phyloP scores from a whole-genome alignment of 2,113 vertebrate species.

The Gopherus evgoodei region DNA sequence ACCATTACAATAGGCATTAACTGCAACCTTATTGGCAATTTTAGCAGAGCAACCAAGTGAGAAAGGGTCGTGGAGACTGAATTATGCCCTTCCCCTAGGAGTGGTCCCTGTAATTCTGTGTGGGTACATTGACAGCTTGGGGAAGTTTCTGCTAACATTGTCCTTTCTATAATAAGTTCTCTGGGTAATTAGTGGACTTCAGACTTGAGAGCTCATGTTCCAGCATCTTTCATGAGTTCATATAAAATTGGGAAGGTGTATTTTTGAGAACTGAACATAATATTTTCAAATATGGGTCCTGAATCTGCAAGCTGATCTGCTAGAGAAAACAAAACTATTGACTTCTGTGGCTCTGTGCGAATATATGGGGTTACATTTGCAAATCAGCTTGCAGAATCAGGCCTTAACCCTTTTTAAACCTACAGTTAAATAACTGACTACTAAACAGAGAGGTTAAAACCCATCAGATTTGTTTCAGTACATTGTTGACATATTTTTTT shows the following conservation, averaged over 20 bases:
- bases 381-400: neutral
- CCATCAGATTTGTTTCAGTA: neutral
- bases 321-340: neutral
- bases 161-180: neutral
- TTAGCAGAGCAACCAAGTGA: neutral
- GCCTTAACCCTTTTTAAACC: neutral
- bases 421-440: neutral
- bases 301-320: neutral
- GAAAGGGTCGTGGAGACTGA: rapidly evolving
- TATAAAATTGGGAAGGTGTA: rapidly evolving
- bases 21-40: neutral
- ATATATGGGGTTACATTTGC: neutral
- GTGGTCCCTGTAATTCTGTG: neutral
- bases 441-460: neutral
- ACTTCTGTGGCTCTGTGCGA: neutral
- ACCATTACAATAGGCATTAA: neutral
- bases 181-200: neutral
- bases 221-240: neutral
- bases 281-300: neutral
- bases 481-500: neutral
- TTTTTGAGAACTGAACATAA: rapidly evolving
- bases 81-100: neutral
- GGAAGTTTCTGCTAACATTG: neutral
- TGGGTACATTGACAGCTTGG: neutral
- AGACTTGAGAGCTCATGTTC: neutral